Percentiles rank a stretch among this genome's conserved stretches.
Evolutionary conservation across 2,888 invertebrate genomes (phyloP).

Genomic region (Melinaea menophilus): DNA sequence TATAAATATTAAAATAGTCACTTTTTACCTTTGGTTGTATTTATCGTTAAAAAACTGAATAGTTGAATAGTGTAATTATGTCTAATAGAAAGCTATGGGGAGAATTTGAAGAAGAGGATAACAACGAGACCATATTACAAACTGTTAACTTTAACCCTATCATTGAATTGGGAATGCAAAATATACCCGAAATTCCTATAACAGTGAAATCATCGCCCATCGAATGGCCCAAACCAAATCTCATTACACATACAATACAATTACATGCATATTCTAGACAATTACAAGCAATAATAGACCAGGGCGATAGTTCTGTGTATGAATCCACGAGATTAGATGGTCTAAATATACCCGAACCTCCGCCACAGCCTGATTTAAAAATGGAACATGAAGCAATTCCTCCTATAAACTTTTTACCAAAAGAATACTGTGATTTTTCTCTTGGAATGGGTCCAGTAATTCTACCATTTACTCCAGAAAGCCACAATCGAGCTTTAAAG

Average conservation of each 20-base stretch:
- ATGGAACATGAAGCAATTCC: constrained; percentile 54
- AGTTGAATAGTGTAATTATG: constrained; percentile 37
- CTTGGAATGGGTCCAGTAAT: constrained; percentile 63
- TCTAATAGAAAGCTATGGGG: constrained; percentile 60
- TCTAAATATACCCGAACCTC: constrained; percentile 54
- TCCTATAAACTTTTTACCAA: constrained; percentile 64
- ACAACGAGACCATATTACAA: constrained; percentile 58
- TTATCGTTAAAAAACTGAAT: not conserved
- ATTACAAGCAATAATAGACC: constrained; percentile 57
- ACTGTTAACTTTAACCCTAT: constrained; percentile 72
- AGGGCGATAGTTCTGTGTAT: constrained; percentile 56
- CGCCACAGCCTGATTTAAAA: constrained; percentile 55
- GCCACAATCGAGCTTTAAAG: constrained; percentile 63
- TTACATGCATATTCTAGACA: constrained; percentile 62
- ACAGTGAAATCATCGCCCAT: constrained; percentile 68
- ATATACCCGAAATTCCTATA: constrained; percentile 71
- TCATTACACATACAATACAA: constrained; percentile 70
- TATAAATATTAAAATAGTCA: too few species aligned
- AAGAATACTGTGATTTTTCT: constrained; percentile 68
- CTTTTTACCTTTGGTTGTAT: too few species aligned
- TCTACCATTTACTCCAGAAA: constrained; percentile 67
- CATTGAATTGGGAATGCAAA: constrained; percentile 73
- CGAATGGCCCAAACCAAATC: constrained; percentile 64
- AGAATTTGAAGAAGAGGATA: constrained; percentile 59
- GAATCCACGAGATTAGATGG: constrained; percentile 57